Conservation (phyloP, 2,888 invertebrate species). For the Polyommatus iphigenia region DNA sequence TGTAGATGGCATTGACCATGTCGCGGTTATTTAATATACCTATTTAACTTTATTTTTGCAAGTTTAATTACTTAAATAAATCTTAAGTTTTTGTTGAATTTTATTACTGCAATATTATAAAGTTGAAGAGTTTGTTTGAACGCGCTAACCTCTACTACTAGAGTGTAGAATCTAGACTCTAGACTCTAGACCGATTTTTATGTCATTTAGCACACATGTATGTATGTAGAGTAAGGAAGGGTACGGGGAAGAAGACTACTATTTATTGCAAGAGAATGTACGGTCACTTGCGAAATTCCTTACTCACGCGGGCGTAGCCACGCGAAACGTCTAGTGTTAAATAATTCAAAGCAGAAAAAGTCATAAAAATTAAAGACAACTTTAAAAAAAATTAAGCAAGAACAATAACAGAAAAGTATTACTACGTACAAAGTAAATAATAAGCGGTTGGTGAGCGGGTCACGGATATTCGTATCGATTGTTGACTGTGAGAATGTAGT, state of each 20-base stretch:
- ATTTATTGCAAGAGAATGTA: too few relatives aligned
- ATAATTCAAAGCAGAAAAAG: neutral
- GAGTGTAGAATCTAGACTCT: too few relatives aligned
- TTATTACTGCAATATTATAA: too few relatives aligned
- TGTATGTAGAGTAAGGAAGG: too few relatives aligned
- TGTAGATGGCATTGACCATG: neutral
- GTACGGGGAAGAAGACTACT: too few relatives aligned
- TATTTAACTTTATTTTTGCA: neutral
- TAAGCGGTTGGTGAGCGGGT: neutral
- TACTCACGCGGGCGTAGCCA: too few relatives aligned
- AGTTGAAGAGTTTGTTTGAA: too few relatives aligned
- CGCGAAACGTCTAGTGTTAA: neutral
- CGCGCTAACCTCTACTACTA: too few relatives aligned
- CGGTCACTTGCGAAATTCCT: too few relatives aligned
- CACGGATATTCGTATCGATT: neutral
- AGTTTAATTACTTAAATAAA: neutral
- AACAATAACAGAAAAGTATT: constrained; percentile 1
- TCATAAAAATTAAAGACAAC: neutral
- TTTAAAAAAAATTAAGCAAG: neutral
- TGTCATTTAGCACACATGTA: too few relatives aligned
- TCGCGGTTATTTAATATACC: neutral
- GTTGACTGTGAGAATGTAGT: neutral
- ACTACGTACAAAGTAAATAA: constrained; percentile 5
- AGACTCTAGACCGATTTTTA: too few relatives aligned
- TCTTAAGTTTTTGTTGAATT: too few relatives aligned